These are phyloP conservation scores for Melitaea athalia DNA, from an alignment of 2,888 invertebrate species.

Conservation along the genomic window DNA sequence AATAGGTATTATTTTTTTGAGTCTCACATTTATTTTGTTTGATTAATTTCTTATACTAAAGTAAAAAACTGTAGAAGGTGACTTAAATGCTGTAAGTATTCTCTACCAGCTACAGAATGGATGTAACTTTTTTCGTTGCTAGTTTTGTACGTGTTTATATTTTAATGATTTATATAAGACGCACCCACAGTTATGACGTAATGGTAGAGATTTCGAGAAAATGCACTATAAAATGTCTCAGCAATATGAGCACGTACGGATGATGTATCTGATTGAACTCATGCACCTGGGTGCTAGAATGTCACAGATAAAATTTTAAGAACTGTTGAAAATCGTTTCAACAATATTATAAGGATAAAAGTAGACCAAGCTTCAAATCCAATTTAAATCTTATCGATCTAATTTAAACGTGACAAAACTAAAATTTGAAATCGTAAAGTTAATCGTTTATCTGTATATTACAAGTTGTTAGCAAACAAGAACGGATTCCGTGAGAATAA, in stretches of 20 bases:
- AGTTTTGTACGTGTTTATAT: conserved; percentile 53
- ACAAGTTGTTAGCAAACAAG: conserved; percentile 72
- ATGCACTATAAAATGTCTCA: conserved; percentile 23
- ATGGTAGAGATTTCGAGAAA: conserved; percentile 36
- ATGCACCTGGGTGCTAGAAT: conserved; percentile 24
- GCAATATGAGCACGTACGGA: conserved; percentile 38
- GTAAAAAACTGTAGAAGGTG: background rate
- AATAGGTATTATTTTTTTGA: too few species aligned
- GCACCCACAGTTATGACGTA: conserved; percentile 55
- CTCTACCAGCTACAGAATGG: background rate
- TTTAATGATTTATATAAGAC: conserved; percentile 67
- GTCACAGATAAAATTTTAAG: conserved; percentile 9
- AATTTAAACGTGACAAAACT: conserved; percentile 28
- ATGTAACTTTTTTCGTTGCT: conserved; percentile 45
- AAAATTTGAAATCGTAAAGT: conserved; percentile 37
- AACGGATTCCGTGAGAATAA: conserved; percentile 73
- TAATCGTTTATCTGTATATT: conserved; percentile 60
- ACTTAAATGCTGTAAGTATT: background rate
- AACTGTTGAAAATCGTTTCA: too few species aligned
- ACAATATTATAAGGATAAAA: too few species aligned
- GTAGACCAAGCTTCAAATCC: background rate
- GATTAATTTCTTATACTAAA: background rate
- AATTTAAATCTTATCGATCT: conserved; percentile 11
- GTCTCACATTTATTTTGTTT: too few species aligned
- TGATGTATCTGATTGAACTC: conserved; percentile 17